Base-by-base conservation (phyloP, 2,888 invertebrate genomes). In the Agriopis leucophaearia region DNA sequence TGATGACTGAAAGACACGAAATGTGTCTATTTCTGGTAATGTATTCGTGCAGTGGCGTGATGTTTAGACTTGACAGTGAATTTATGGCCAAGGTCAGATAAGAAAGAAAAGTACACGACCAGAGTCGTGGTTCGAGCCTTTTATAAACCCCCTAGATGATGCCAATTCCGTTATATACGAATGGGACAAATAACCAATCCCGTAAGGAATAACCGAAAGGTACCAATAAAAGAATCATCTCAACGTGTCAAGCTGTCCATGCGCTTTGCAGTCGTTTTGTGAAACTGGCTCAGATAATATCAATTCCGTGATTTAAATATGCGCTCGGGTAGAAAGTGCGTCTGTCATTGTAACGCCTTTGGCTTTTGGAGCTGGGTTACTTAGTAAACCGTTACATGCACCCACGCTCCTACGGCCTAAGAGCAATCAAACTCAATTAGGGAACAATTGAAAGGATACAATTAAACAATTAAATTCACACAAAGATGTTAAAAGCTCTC, bases 1-100 rank as follows among this genome's bases (percentile, higher is more conserved):
- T 83, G 81, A 86, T 81, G 82, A 73, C 78, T 76, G 68, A 60
- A 69, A 78, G 80, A 77, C 86, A 87, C 84, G 87, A 80, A 80
- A 81, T 70, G 74, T 78, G 76, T 74, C 77, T 78, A 72, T 75
- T 70, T 75, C 60, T 74, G 76, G 71, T 73, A 79, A 81, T 72
- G 74, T 74, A 72, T 77, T 80, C 67, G 73, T 71, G 69, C 60
- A 64, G 38, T 58, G 52, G 68, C 71, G 68, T 73, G 72, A 68
- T 51, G 63, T 68, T 62, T 13, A n/a, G 58, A 74, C 67, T 78
- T 71, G 67, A 76, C 66, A 72, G 70, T 73, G 70, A 75, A 74
- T 76, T 77, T 73, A 69, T 73, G 66, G 66, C 59, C 80, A 82
- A 82, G 81, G 86, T 68, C 66, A 66, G 48, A 54, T 58, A 50